Evolutionary conservation across 2,888 invertebrate genomes (phyloP), one percentile per base, ranked within the genome.

Genomic region (Microdon myrmicae): DNA sequence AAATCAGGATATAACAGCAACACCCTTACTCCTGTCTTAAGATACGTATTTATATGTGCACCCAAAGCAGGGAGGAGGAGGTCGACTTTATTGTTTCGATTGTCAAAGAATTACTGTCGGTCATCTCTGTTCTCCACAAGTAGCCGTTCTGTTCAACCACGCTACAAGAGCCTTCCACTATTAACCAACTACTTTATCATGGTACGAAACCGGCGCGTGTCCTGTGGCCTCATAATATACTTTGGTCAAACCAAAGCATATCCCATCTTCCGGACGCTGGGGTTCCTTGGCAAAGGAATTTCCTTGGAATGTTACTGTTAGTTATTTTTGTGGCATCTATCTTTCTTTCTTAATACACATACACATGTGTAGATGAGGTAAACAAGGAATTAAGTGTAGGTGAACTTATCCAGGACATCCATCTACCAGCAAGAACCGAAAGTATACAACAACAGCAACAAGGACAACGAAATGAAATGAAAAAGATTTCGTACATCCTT

Each of bases 341-440:
- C 29, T 61, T 34, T 45, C n/a, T 61, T 29, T 31, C 16, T 13
- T 35, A 41, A 45, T 14, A 35, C 29, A 48, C 31, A 54, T 22
- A 14, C 41, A 12, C 20, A 14, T 14, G 13, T 2, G 20, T 4
- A 9, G 20, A 26, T 12, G 28, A 45, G 35, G 39, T 56, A 45
- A 44, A 51, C 56, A 51, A 51, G 56, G 35, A 61, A 56, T 61
- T 51, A 61, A 56, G 56, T 56, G 49, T 61, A 41, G 48, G 48
- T 55, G 38, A 38, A 39, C n/a, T n/a, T n/a, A n/a, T n/a, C n/a
- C n/a, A n/a, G n/a, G n/a, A n/a, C n/a, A n/a, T n/a, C n/a, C n/a
- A n/a, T n/a, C 55, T 41, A 37, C 35, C 34, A 22, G 14, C 3
- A 47, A 13, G 22, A n/a, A n/a, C n/a, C n/a, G n/a, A n/a, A n/a